phyloP scores from a whole-genome alignment of 2,888 invertebrate species.

The Cephus sareptanus region DNA sequence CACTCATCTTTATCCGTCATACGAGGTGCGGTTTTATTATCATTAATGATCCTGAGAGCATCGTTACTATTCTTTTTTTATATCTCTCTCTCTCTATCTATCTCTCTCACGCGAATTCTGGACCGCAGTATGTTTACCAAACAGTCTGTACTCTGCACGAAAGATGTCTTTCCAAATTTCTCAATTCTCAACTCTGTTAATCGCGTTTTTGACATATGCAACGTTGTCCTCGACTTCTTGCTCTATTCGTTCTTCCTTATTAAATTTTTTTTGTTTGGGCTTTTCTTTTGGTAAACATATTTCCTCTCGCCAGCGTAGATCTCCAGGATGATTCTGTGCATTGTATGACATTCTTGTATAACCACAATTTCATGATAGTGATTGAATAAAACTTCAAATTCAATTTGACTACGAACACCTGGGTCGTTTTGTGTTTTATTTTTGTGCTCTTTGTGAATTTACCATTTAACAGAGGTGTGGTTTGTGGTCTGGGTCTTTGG shows the following conservation, averaged over 20 bases:
- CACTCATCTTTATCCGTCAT: slow-evolving; percentile 20
- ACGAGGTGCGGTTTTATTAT: not conserved
- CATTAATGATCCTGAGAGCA: not conserved
- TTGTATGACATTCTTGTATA: slow-evolving; percentile 62
- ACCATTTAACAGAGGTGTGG: not conserved
- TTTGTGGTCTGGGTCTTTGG: not conserved
- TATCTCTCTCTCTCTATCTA: slow-evolving; percentile 20
- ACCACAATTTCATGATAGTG: slow-evolving; percentile 55
- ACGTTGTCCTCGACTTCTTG: slow-evolving; percentile 13
- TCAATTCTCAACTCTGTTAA: slow-evolving; percentile 8
- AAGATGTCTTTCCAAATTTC: slow-evolving; percentile 20
- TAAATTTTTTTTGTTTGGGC: not conserved
- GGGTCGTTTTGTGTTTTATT: slow-evolving; percentile 60
- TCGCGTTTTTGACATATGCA: not conserved
- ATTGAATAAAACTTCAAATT: slow-evolving; percentile 63
- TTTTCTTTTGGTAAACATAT: slow-evolving; percentile 54
- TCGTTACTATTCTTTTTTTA: not conserved
- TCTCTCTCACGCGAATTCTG: slow-evolving; percentile 36
- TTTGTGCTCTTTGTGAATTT: slow-evolving; percentile 33
- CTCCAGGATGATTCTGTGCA: slow-evolving; percentile 56
- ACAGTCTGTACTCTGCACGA: slow-evolving; percentile 23
- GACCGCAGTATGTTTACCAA: slow-evolving; percentile 53
- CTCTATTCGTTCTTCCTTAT: slow-evolving; percentile 15
- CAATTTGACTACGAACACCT: slow-evolving; percentile 55
- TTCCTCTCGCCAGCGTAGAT: slow-evolving; percentile 52